These are phyloP conservation scores for Protosalanx chinensis DNA, from an alignment of 2,797 vertebrate species.

Conservation along the genomic window DNA sequence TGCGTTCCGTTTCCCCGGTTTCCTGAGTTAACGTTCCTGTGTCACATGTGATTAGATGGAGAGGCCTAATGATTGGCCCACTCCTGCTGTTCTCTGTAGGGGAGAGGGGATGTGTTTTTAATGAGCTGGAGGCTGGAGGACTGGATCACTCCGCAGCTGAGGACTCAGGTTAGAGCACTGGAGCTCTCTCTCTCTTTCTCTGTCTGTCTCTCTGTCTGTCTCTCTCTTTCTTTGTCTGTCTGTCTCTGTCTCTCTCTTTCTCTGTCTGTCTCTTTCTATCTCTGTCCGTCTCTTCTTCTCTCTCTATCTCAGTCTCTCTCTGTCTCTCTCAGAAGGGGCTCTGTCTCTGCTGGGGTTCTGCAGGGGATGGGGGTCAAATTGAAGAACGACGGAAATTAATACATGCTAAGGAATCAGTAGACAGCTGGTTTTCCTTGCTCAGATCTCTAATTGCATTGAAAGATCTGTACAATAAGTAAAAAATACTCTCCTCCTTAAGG, in stretches of 20 bases:
- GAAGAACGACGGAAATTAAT: too few relatives aligned
- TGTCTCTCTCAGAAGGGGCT: conserved; percentile 16
- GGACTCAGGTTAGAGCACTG: conserved; percentile 20
- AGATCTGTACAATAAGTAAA: too few relatives aligned
- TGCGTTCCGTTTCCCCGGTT: conserved; percentile 14
- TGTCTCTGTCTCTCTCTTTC: background rate
- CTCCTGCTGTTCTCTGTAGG: conserved; percentile 4
- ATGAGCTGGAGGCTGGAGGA: conserved; percentile 32
- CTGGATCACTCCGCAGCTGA: conserved; percentile 18
- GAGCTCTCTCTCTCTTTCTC: conserved; percentile 3
- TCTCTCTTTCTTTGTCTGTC: conserved; percentile 15
- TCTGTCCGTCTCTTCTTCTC: conserved; percentile 23
- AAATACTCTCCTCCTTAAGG: background rate
- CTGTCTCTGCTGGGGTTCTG: conserved; percentile 4
- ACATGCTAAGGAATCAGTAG: too few relatives aligned
- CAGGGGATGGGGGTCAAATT: background rate
- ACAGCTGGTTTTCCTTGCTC: too few relatives aligned
- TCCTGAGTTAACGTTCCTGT: conserved; percentile 22
- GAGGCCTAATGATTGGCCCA: conserved; percentile 6
- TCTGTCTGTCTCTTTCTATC: conserved; percentile 7
- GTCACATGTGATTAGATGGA: conserved; percentile 35
- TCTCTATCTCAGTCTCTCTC: conserved; percentile 29
- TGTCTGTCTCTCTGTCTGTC: conserved; percentile 11
- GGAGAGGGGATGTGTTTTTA: conserved; percentile 39
- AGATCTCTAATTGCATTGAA: too few relatives aligned